Evolutionary conservation across 2,113 vertebrate species (phyloP).

Genomic region (Fulmarus glacialis): DNA sequence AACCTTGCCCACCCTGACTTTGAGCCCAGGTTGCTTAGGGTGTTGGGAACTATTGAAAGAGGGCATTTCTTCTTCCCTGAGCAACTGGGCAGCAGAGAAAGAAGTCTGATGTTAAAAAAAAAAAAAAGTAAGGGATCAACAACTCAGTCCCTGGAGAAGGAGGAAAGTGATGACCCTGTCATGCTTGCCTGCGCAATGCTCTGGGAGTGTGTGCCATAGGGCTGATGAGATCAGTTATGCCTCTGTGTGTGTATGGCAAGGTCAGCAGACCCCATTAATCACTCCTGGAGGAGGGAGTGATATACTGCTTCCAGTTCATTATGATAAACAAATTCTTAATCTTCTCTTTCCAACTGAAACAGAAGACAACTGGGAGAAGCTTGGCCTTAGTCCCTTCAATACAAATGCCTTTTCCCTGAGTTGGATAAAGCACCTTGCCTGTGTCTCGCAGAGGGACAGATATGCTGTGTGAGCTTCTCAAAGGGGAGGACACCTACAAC

Average conservation of each 20-base stretch:
- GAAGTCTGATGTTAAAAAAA: not conserved
- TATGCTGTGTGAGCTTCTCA: not conserved
- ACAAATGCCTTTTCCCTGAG: not conserved
- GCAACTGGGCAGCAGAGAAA: not conserved
- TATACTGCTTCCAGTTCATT: not conserved
- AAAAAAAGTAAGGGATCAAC: rapidly evolving
- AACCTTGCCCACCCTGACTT: not conserved
- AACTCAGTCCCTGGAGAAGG: not conserved
- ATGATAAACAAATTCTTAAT: not conserved
- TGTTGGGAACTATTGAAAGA: not conserved
- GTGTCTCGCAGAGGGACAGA: rapidly evolving
- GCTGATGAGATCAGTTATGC: not conserved
- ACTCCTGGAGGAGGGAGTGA: not conserved
- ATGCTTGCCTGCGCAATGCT: not conserved
- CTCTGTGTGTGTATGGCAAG: not conserved
- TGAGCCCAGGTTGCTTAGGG: not conserved
- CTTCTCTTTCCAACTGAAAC: not conserved
- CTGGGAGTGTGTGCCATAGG: not conserved
- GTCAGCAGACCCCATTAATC: not conserved
- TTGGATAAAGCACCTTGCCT: not conserved
- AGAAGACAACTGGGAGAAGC: not conserved
- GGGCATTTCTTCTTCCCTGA: not conserved
- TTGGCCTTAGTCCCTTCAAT: not conserved
- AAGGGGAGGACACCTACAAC: not conserved
- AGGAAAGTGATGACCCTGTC: not conserved